Evolutionary conservation across 2,888 invertebrate genomes (phyloP), one percentile per base, ranked within the genome.

Genomic region (Cryptocheilus praepositus): DNA sequence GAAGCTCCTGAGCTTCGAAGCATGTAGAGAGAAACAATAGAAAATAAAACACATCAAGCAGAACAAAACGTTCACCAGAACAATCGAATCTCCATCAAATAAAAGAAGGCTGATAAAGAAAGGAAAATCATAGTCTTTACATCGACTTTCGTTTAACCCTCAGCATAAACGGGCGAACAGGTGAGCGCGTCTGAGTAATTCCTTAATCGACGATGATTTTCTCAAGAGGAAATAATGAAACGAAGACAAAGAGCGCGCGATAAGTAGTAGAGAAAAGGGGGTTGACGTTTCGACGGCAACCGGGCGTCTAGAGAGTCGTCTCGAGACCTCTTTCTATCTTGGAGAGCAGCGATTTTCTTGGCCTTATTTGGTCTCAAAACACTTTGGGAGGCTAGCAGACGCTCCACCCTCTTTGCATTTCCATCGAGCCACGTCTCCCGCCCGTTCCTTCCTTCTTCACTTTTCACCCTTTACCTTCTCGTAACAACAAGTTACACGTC

Each of bases 301-400:
- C 49, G 15, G 61, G 18, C 57, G 63, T 71, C 63, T 64, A 53
- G 64, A 70, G 67, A 66, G 58, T 22, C 49, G 55, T 71, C 66
- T 74, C 70, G 64, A 64, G 62, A 66, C 52, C 18, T 19, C 25
- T 28, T 21, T 58, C 53, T 56, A 58, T 28, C 49, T 21, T 13
- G 61, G 58, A 18, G 60, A 54, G 59, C 64, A 58, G 51, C 64
- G 69, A 76, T 69, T 78, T 76, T 69, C 74, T 64, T 62, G 54
- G 25, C 68, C 65, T 69, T 78, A 74, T 78, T 78, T 78, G 74
- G 60, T 78, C 71, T 74, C 64, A 78, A 78, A 78, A 78, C 74
- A 78, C 74, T 74, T 68, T 70, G 61, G 22, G 65, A 59, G 18
- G 22, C 21, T 25, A 53, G 55, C 55, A 55, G 66, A 46, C 45